Evolutionary conservation across 2,888 invertebrate species (phyloP).

Genomic region (Lasioglossum calceatum): DNA sequence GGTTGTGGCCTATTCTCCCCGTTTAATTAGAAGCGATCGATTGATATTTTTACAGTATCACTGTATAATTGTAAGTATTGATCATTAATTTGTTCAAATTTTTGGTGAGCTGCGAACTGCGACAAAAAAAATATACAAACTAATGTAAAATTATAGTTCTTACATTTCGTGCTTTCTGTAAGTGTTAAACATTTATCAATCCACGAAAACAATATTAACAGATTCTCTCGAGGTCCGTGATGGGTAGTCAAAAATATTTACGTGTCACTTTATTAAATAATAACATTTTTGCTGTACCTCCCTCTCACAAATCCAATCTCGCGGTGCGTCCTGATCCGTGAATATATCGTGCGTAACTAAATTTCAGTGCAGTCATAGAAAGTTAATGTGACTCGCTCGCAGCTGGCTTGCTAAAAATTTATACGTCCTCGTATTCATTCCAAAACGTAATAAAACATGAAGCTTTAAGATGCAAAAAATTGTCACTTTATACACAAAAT

Average conservation of each 20-base stretch:
- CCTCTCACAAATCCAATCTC: conserved; percentile 30
- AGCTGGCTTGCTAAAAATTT: background rate
- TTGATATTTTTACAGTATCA: too few relatives aligned
- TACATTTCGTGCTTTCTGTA: too few relatives aligned
- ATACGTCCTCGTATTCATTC: background rate
- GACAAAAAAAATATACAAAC: too few relatives aligned
- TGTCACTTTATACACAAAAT: background rate
- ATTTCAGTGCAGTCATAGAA: conserved; percentile 20
- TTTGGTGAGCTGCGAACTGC: too few relatives aligned
- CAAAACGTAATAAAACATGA: background rate
- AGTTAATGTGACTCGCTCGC: conserved; percentile 30
- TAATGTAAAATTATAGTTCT: too few relatives aligned
- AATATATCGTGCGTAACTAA: conserved; percentile 36
- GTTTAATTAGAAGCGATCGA: too few relatives aligned
- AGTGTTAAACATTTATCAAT: too few relatives aligned
- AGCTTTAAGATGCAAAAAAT: background rate
- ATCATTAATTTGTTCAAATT: too few relatives aligned
- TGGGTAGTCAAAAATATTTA: background rate
- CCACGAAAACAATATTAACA: too few relatives aligned
- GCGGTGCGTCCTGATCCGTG: conserved; percentile 16
- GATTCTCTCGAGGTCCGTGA: background rate
- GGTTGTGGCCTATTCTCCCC: too few relatives aligned
- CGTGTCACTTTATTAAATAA: background rate
- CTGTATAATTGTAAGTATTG: too few relatives aligned
- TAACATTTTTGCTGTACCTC: background rate